Evolutionary conservation across 2,888 invertebrate species (phyloP), one percentile per base, ranked within the genome.

Genomic region (Callyntrura guangdongensis): DNA sequence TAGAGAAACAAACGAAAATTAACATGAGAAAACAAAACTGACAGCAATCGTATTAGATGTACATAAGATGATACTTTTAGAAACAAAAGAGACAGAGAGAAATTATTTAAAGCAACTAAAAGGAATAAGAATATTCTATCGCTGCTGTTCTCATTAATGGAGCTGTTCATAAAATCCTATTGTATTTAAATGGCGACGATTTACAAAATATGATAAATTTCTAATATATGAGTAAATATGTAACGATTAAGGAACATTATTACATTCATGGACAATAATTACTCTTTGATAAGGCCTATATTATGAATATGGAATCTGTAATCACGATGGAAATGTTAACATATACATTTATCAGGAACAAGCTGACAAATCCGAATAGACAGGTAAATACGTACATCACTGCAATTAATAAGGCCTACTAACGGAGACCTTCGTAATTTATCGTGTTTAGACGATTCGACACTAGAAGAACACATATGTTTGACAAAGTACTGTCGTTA

Each of bases 231-330:
- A n/a, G n/a, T n/a, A n/a, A n/a, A n/a, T n/a, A n/a, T n/a, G n/a
- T n/a, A n/a, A n/a, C n/a, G n/a, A n/a, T 53, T 53, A 53, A 53
- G 53, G n/a, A 3, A 20, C 14, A 56, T 56, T 17, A 72, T 69
- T 6, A 5, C 2, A 67, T 20, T 79, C 77, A 36, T 64, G 74
- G 86, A 86, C 86, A 86, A 86, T 86, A 86, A 86, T 79, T 11
- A 86, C 27, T 86, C 47, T 17, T 86, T 64, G 25, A 27, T 86
- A 86, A 85, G 67, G 49, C 69, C 45, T 64, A 64, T n/a, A 45
- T 14, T 17, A 8, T 9, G 4, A 14, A 36, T 69, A 27, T 11
- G 36, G n/a, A 17, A 69, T 36, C n/a, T 69, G 20, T 36, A 2
- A 36, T n/a, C n/a, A n/a, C n/a, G n/a, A n/a, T n/a, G n/a, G 6